Evolutionary conservation across 2,797 vertebrate species (phyloP).

Genomic region (Pogonophryne albipinna): DNA sequence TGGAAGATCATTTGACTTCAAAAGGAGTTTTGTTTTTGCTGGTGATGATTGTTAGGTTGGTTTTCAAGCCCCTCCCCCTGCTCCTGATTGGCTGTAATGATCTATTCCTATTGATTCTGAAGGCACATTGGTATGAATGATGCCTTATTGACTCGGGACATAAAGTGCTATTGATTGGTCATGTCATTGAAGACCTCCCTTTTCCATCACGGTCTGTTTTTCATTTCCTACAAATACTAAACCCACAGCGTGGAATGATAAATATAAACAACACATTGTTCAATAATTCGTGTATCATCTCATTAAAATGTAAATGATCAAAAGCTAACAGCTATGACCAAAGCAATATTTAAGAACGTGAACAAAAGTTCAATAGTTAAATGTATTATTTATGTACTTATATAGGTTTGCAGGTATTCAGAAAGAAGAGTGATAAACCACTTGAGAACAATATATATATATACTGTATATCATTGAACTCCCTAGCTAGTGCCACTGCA

Average conservation of each 20-base stretch:
- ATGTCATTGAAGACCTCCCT: slow-evolving; percentile 49
- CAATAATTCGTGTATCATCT: neutral
- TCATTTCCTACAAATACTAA: slow-evolving; percentile 40
- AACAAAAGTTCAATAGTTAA: no score
- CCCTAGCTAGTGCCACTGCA: neutral
- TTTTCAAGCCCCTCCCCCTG: slow-evolving; percentile 1
- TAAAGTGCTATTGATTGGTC: slow-evolving; percentile 56
- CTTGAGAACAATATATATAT: neutral
- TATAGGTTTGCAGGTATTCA: slow-evolving; percentile 12
- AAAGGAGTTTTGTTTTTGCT: slow-evolving; percentile 39
- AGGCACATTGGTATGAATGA: slow-evolving; percentile 46
- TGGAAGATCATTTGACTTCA: slow-evolving; percentile 39
- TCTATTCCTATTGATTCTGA: slow-evolving; percentile 49
- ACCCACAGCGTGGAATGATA: slow-evolving; percentile 10
- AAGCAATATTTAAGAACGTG: neutral
- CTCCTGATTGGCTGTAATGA: slow-evolving; percentile 54
- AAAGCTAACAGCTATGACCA: slow-evolving; percentile 9
- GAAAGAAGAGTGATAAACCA: neutral
- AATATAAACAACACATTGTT: slow-evolving; percentile 9
- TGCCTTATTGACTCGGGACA: slow-evolving; percentile 32
- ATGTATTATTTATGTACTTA: neutral
- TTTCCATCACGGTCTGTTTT: slow-evolving; percentile 47
- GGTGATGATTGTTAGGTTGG: slow-evolving; percentile 22
- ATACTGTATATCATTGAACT: neutral
- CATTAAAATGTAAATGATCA: slow-evolving; percentile 7